Conservation (phyloP, 2,113 vertebrate species). For the Anser cygnoides region DNA sequence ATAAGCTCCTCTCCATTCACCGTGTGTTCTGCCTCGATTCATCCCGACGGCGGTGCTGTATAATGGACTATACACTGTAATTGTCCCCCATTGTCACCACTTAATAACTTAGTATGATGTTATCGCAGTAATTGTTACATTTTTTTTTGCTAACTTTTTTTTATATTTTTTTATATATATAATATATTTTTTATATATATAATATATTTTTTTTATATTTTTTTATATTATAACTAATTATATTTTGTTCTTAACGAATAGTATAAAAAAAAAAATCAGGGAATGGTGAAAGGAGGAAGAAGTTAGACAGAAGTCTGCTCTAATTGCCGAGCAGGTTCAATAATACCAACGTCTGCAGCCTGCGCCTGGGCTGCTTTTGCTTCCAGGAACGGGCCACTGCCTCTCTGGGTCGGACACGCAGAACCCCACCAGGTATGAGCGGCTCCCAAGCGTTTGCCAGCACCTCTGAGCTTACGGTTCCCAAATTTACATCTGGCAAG, state of each 20-base stretch:
- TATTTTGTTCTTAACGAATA: conserved; percentile 62
- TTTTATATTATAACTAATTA: too few relatives aligned
- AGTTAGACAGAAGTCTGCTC: conserved; percentile 15
- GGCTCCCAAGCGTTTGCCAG: background rate
- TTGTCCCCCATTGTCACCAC: conserved; percentile 66
- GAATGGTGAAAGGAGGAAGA: conserved; percentile 42
- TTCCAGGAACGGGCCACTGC: background rate
- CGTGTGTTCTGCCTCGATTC: conserved; percentile 57
- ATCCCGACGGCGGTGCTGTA: conserved; percentile 24
- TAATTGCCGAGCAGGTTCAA: conserved; percentile 21
- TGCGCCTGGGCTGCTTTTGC: background rate
- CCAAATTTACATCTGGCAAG: background rate
- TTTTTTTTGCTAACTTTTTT: conserved; percentile 53
- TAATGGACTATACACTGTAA: conserved; percentile 66
- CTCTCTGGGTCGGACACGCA: background rate
- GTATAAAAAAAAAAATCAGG: background rate
- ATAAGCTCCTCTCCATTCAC: conserved; percentile 58
- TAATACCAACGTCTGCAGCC: background rate
- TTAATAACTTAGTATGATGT: conserved; percentile 48
- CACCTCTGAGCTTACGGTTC: background rate
- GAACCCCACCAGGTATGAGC: background rate
- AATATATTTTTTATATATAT: too few relatives aligned
- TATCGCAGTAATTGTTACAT: conserved; percentile 8
- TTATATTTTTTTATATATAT: too few relatives aligned
- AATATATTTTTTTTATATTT: too few relatives aligned